phyloP scores from a whole-genome alignment of 1,140 invertebrate genomes.

The Drosophila nannoptera region DNA sequence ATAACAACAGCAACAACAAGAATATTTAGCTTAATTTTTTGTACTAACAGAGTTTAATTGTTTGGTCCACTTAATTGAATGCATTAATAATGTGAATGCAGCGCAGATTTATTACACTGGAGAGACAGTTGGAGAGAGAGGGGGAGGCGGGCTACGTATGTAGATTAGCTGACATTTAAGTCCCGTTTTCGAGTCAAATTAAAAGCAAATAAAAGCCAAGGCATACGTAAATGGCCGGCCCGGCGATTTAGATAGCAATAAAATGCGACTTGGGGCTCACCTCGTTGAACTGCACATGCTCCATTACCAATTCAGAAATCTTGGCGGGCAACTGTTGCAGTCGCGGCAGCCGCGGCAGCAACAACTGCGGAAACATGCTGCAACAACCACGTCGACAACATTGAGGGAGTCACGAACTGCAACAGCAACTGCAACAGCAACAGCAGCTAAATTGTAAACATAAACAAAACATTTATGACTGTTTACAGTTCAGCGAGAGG shows the following conservation, averaged over 20 bases:
- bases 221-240: constrained; percentile 61
- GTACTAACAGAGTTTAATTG: constrained; percentile 68
- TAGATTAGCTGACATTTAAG: constrained; percentile 68
- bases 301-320: constrained; percentile 76
- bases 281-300: constrained; percentile 73
- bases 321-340: constrained; percentile 35
- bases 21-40: constrained; percentile 42
- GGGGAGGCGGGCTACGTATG: constrained; percentile 26
- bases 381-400: constrained; percentile 75
- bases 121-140: not conserved
- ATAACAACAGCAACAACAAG: constrained; percentile 24
- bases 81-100: constrained; percentile 53
- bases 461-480: constrained; percentile 78
- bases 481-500: constrained; percentile 71
- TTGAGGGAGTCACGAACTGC: constrained; percentile 73
- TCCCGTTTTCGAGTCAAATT: constrained; percentile 64
- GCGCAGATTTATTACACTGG: constrained; percentile 19
- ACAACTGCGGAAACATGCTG: constrained; percentile 32
- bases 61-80: constrained; percentile 67
- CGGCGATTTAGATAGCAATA: constrained; percentile 75
- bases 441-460: constrained; percentile 76
- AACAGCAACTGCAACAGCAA: constrained; percentile 27
- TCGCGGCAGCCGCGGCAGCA: constrained; percentile 15
- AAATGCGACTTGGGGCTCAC: constrained; percentile 63
- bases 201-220: constrained; percentile 70